A percentile compares a stretch with the other conserved stretches of the same genome.
These are phyloP conservation scores for Erpobdella octoculata DNA, from an alignment of 2,888 invertebrate genomes.

Conservation along the genomic window DNA sequence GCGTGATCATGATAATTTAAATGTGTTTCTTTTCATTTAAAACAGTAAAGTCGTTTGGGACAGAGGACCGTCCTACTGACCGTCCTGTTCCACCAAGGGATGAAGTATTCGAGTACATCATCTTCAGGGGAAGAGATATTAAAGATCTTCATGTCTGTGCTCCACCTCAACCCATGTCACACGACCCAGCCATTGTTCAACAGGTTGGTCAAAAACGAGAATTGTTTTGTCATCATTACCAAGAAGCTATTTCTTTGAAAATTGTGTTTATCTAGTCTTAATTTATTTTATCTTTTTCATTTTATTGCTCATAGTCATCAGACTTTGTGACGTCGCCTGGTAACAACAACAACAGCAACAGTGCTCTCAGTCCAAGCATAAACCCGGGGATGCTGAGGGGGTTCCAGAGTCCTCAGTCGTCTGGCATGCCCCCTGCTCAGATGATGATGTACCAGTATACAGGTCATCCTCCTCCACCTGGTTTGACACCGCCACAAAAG, in stretches of 20 bases:
- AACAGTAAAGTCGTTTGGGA: conserved; percentile 90
- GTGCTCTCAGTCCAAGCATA: conserved; percentile 20
- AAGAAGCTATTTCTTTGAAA: neutral
- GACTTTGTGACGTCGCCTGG: neutral
- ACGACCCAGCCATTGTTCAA: conserved; percentile 98
- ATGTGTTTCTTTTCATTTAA: neutral
- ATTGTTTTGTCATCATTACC: neutral
- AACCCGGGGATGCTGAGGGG: conserved; percentile 4
- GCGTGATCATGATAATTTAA: too few relatives aligned
- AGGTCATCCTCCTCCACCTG: neutral
- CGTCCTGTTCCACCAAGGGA: conserved; percentile 90
- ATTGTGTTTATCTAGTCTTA: neutral
- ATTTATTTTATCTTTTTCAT: neutral
- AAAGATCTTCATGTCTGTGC: conserved; percentile 88
- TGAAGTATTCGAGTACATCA: conserved; percentile 95
- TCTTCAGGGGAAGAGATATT: conserved; percentile 94
- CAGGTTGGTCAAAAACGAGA: conserved; percentile 52
- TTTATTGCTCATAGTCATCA: neutral
- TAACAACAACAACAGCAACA: conserved; percentile 33
- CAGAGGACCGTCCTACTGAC: conserved; percentile 91
- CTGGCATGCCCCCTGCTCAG: neutral
- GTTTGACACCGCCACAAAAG: conserved; percentile 5
- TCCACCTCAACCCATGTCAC: conserved; percentile 57
- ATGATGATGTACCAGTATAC: conserved; percentile 2
- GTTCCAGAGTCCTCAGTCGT: conserved; percentile 9